Percentiles rank a stretch among this genome's conserved stretches.
phyloP scores from a whole-genome alignment of 2,797 vertebrate genomes.

The Amphiprion clarkii region DNA sequence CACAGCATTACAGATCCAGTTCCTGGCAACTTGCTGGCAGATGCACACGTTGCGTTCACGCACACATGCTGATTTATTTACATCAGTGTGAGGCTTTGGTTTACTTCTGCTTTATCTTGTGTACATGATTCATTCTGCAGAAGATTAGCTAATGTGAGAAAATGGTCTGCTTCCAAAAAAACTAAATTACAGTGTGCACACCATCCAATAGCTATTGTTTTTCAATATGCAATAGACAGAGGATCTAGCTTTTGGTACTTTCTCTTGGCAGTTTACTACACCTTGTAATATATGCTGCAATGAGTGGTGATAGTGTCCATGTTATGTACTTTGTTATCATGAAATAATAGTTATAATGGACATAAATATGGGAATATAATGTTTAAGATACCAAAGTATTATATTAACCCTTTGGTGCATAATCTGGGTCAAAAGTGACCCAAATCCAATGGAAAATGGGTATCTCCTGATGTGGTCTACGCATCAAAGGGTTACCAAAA shows the following conservation, averaged over 20 bases:
- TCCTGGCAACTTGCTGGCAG: background rate
- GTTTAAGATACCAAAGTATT: background rate
- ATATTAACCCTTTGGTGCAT: no score
- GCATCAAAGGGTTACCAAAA: no score
- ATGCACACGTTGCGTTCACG: background rate
- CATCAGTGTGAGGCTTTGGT: background rate
- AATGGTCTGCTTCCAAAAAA: background rate
- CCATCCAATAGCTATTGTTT: background rate
- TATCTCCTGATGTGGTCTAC: no score
- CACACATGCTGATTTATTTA: background rate
- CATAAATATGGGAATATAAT: background rate
- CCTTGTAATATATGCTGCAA: background rate
- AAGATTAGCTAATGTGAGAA: background rate
- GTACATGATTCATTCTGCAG: background rate
- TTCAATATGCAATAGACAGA: background rate
- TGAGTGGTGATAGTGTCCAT: background rate
- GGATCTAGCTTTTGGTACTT: background rate
- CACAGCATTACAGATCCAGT: background rate
- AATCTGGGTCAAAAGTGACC: no score
- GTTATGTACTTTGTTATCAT: background rate
- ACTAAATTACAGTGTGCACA: no score
- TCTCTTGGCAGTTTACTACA: background rate
- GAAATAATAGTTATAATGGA: background rate
- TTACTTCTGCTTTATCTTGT: background rate
- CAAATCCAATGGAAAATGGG: no score